Percentiles rank a stretch among this genome's conserved stretches.
Evolutionary conservation across 1,140 invertebrate genomes (phyloP).

Genomic region (Nephila pilipes): DNA sequence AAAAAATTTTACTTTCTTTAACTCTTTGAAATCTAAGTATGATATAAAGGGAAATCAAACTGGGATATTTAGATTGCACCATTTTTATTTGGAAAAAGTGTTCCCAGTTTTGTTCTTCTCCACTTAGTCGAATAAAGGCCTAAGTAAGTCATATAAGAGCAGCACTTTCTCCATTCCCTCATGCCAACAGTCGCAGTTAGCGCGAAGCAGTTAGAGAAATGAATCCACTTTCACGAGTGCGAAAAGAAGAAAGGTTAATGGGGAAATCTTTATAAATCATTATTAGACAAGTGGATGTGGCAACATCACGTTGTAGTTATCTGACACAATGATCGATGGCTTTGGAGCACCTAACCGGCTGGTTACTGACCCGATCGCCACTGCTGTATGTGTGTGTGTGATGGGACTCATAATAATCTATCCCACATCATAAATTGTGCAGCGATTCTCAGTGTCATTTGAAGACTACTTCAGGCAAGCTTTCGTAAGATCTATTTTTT

Average conservation of each 20-base stretch:
- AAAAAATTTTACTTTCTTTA: too few relatives aligned
- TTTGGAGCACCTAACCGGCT: constrained; percentile 30
- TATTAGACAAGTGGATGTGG: constrained; percentile 75
- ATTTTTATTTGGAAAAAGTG: too few relatives aligned
- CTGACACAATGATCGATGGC: constrained; percentile 71
- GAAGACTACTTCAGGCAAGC: neutral
- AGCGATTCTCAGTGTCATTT: constrained; percentile 18
- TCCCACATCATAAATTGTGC: constrained; percentile 53
- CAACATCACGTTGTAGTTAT: constrained; percentile 67
- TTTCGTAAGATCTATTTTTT: neutral
- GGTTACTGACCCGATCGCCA: constrained; percentile 59
- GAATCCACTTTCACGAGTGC: constrained; percentile 39
- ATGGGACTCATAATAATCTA: constrained; percentile 17
- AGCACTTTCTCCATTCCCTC: neutral
- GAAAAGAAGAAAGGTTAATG: constrained; percentile 73
- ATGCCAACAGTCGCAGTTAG: neutral
- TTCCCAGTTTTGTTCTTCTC: too few relatives aligned
- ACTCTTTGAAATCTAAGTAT: too few relatives aligned
- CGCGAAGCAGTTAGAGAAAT: neutral
- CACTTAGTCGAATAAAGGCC: too few relatives aligned
- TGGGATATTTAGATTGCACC: too few relatives aligned
- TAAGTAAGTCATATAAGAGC: neutral
- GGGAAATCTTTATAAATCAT: constrained; percentile 74
- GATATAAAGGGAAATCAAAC: too few relatives aligned
- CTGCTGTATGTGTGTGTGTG: too few relatives aligned